Base-by-base conservation (phyloP, 1,140 invertebrate genomes). In the Microplitis mediator region DNA sequence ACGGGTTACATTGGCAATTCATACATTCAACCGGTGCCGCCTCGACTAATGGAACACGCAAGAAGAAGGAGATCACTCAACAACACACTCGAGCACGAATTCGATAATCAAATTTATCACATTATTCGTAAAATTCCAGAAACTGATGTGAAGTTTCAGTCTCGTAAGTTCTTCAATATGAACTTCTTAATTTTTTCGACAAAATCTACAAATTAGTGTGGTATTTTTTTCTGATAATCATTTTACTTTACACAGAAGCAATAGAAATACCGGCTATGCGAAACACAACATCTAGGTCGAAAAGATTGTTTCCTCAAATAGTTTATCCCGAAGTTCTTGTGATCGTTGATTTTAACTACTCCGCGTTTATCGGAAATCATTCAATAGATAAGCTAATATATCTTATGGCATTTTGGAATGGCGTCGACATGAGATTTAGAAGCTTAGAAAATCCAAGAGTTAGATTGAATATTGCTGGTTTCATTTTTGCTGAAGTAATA, bases 331-430 rank as follows among this genome's bases (percentile, higher is more conserved):
- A 68, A 56, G 56, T 68, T 68, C 14, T 68, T 3, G 52, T 68
- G 32, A 5, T 68, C 16, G 6, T 56, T 3, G 66, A 68, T 68
- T 54, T 54, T 3, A 31, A n/a, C 8, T 2, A 54, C 0, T 68
- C n/a, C n/a, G n/a, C n/a, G n/a, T n/a, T n/a, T n/a, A n/a, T 36
- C 9, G 1, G n/a, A 36, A 23, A 54, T 34, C 4, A 54, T 34
- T n/a, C 4, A 6, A 63, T 13, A 14, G 51, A 16, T 4, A 14
- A 9, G 8, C 11, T 54, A 32, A 4, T n/a, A 16, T 77, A 77
- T 23, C 34, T 75, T 14, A 4, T 74, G 3, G 16, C 67, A 0
- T 77, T 68, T 67, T 78, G 69, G 77, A 78, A 76, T 54, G 72
- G 56, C 0, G 74, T 77, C 0, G 76, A 77, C 56, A 9, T 74